Base-by-base conservation (phyloP, 92 coral and sea anemone genomes). In the Epizoanthus ramosus region DNA sequence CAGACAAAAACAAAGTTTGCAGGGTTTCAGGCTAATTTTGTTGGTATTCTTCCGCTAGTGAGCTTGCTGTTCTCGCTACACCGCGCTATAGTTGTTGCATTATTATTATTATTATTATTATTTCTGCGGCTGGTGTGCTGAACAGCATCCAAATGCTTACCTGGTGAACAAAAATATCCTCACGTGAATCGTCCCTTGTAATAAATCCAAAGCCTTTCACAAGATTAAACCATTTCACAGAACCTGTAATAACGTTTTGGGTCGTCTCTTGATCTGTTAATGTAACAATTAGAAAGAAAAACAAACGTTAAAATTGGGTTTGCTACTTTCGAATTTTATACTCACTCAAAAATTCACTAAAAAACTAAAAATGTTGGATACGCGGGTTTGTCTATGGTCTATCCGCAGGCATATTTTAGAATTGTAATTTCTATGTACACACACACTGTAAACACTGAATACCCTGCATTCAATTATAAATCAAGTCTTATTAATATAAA, bases 201-300 rank as follows among this genome's bases (percentile, higher is more conserved):
- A 95, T 93, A 47, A 95, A 95, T 3, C 98, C 98, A 37, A 95
- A 95, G 17, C 98, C 98, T 93, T 93, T 95, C 70, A 87, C 92
- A 8, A 95, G 68, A 61, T 95, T 95, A 65, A 95, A 95, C 98
- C 98, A 95, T 75, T 95, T 95, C 13, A 95, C 98, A 22, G 91
- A 90, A n/a, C 98, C 98, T 1, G 90, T 80, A 67, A 73, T 67
- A 23, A 83, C 64, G 67, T 61, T 54, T 66, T 52, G 56, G 21
- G 63, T 65, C n/a, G 14, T 59, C 63, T 79, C 56, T 37, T 66
- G 82, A 16, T 71, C 91, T 84, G 73, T 21, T 52, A 53, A 17
- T 17, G 12, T 19, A 52, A 16, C 28, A 54, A 53, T 74, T 0
- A 75, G 64, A 31, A 31, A 74, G 12, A 37, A 28, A 77, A 77